Percentiles rank a stretch among this genome's conserved stretches.
These are phyloP conservation scores for Amphipoea lucens DNA, from an alignment of 2,888 invertebrate species.

Conservation along the genomic window DNA sequence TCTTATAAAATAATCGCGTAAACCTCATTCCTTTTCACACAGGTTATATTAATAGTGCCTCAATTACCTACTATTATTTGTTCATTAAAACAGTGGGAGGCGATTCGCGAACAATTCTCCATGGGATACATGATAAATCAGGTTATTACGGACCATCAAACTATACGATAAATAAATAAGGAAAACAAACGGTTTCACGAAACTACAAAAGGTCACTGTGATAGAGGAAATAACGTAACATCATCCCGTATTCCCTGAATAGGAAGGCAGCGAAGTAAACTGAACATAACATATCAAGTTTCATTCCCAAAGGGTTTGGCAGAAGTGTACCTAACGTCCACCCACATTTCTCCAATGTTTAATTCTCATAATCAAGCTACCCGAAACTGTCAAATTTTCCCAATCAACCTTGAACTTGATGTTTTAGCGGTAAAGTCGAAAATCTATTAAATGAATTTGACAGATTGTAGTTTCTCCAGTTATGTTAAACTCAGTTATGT, in stretches of 20 bases:
- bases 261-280: background rate
- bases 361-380: too few species aligned
- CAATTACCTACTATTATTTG: constrained; percentile 15
- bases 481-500: too few species aligned
- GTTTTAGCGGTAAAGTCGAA: too few species aligned
- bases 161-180: constrained; percentile 42
- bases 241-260: background rate
- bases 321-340: too few species aligned
- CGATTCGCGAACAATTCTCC: background rate
- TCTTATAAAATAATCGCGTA: constrained; percentile 2
- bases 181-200: constrained; percentile 18
- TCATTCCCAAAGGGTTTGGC: too few species aligned
- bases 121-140: constrained; percentile 39
- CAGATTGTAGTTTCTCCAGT: too few species aligned
- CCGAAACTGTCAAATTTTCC: too few species aligned
- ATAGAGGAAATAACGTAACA: constrained; percentile 1
- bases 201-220: constrained; percentile 20
- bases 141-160: constrained; percentile 40
- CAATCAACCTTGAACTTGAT: too few species aligned
- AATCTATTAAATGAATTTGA: too few species aligned
- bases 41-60: background rate
- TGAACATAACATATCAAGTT: background rate
- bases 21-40: constrained; percentile 1
- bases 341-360: too few species aligned
- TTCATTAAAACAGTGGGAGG: constrained; percentile 38